Evolutionary conservation across 2,113 vertebrate species (phyloP).

Genomic region (Macroglossus sobrinus): DNA sequence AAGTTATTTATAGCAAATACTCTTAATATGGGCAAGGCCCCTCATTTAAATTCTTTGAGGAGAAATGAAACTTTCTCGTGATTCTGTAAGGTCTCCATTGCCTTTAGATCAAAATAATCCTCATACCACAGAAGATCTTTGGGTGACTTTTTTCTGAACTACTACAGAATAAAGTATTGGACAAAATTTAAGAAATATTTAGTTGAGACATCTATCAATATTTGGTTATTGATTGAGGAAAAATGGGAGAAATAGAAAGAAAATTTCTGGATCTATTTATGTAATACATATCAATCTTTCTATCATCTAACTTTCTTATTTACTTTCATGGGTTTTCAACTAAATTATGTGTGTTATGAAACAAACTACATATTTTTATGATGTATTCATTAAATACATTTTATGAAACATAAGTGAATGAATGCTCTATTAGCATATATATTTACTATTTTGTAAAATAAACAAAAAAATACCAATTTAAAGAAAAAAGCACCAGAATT

Average conservation of each 20-base stretch:
- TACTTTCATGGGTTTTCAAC: background rate
- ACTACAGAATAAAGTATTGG: background rate
- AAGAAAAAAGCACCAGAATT: background rate
- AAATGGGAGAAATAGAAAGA: background rate
- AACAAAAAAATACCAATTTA: background rate
- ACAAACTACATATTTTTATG: background rate
- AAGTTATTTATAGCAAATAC: background rate
- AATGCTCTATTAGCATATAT: background rate
- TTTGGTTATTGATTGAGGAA: background rate
- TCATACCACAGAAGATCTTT: background rate
- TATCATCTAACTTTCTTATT: background rate
- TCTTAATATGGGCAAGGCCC: background rate
- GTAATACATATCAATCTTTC: background rate
- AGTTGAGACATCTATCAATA: background rate
- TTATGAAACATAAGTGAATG: background rate
- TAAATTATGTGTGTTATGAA: background rate
- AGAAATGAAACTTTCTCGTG: background rate
- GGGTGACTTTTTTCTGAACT: background rate
- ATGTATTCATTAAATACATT: background rate
- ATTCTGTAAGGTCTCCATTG: background rate
- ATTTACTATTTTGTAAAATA: background rate
- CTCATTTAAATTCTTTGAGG: background rate
- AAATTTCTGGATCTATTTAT: background rate
- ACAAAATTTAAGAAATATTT: background rate
- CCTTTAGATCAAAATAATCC: background rate